phyloP scores from a whole-genome alignment of 1,140 invertebrate species.

The Heliconius congener region DNA sequence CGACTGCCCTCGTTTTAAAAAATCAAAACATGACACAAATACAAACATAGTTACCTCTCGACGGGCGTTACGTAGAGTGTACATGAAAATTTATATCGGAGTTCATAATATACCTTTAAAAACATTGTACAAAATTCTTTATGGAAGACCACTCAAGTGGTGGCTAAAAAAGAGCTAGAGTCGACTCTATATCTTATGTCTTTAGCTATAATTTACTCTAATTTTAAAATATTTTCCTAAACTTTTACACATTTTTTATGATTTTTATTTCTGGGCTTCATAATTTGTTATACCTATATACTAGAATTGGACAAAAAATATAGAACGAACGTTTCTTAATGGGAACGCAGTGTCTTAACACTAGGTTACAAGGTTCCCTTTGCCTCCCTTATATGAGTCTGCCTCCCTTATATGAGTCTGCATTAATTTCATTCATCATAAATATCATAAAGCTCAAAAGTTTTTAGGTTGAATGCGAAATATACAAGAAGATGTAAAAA shows the following conservation, averaged over 20 bases:
- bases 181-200: background rate
- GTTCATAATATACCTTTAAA: constrained; percentile 14
- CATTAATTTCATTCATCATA: too few species aligned
- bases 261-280: too few species aligned
- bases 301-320: too few species aligned
- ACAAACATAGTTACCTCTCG: constrained; percentile 9
- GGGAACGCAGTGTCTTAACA: too few species aligned
- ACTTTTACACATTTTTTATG: background rate
- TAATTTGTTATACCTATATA: too few species aligned
- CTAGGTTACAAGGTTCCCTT: too few species aligned
- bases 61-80: background rate
- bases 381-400: too few species aligned
- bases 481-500: too few species aligned
- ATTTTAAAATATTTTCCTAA: background rate
- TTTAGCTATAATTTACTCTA: background rate
- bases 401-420: too few species aligned
- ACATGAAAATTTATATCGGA: constrained; percentile 30
- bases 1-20: constrained; percentile 28
- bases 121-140: background rate
- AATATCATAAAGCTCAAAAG: too few species aligned
- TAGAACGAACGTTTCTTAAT: too few species aligned
- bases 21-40: constrained; percentile 25
- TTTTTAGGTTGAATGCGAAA: too few species aligned
- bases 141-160: background rate
- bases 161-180: background rate